A percentile compares a stretch with the other conserved stretches of the same genome.
These are phyloP conservation scores for Araneus ventricosus DNA, from an alignment of 1,140 invertebrate genomes.

Conservation along the genomic window DNA sequence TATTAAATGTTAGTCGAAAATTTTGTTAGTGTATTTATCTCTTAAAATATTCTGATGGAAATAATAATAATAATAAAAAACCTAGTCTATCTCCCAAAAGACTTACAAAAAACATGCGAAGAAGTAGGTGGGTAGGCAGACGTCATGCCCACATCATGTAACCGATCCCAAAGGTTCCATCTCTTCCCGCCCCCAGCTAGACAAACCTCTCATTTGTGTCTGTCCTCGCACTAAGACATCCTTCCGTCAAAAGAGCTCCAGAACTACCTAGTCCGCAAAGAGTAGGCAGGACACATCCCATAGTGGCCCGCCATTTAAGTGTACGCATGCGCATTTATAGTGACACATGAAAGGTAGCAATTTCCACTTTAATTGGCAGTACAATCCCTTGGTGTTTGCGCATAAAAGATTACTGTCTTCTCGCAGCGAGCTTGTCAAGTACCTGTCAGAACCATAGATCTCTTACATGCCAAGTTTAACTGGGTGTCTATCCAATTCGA, in stretches of 20 bases:
- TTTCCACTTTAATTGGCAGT: slow-evolving; percentile 59
- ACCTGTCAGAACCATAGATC: slow-evolving; percentile 34
- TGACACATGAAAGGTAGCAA: slow-evolving; percentile 60
- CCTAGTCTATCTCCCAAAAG: neutral
- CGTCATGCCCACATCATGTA: slow-evolving; percentile 18
- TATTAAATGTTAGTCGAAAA: no score
- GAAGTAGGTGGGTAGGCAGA: neutral
- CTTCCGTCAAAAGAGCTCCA: neutral
- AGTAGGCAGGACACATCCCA: slow-evolving; percentile 32
- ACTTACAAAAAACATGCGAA: neutral
- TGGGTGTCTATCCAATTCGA: slow-evolving; percentile 41
- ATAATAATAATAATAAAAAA: no score
- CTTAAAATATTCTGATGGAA: no score
- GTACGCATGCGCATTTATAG: slow-evolving; percentile 41
- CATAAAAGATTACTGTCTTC: slow-evolving; percentile 48
- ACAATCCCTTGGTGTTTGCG: slow-evolving; percentile 54
- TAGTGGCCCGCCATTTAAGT: slow-evolving; percentile 27
- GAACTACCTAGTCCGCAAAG: neutral
- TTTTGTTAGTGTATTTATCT: no score
- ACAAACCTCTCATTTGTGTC: slow-evolving; percentile 40
- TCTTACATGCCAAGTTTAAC: slow-evolving; percentile 20
- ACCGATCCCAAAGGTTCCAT: slow-evolving; percentile 1
- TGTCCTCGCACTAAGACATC: neutral
- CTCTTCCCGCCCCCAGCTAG: neutral
- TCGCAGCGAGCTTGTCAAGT: neutral